Base-by-base conservation (phyloP, 2,113 vertebrate genomes). In the Thomomys bottae region DNA sequence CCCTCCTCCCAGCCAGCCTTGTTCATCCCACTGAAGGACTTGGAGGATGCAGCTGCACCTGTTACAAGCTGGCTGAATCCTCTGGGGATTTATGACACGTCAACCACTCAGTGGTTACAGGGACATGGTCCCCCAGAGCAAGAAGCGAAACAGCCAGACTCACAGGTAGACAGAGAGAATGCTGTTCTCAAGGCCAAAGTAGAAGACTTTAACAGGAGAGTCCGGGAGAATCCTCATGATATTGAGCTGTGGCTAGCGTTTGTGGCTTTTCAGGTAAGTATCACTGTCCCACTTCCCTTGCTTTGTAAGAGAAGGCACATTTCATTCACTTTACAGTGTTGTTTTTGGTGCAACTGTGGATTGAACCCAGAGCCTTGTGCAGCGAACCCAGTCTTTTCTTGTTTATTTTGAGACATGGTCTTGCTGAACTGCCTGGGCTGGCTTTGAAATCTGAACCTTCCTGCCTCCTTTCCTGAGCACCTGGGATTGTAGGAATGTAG, bases 191-290 rank as follows among this genome's bases (percentile, higher is more conserved):
- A 95, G 78, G 79, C 97, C 59, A 98, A 96, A 96, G 98, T 99
- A 54, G 99, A 99, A 96, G 99, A 99, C 87, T 98, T 99, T 86
- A 99, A 99, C 97, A 97, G 97, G 96, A 98, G 96, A 71, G 97
- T 99, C 73, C 98, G 99, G 95, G 99, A 99, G 96, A 98, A 98
- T n/a, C 99, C 99, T 1, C 89, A 91, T 45, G 98, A 99, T 80
- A 97, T 98, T 9, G 95, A 98, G 80, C 97, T 98, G 1, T 99
- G 99, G 99, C 98, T 99, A 97, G 96, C 99, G 2, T 99, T 99
- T 84, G 98, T 99, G 91, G 97, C 95, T 88, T 99, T 99, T 95
- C 99, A 99, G 98, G 99, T 99, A 90, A 68, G 91, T 87, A 0
- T 81, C 73, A 0, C 42, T 28, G 23, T 0, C 75, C 73, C 59